These are phyloP conservation scores for Oxyura jamaicensis DNA, from an alignment of 2,113 vertebrate species.

Conservation along the genomic window DNA sequence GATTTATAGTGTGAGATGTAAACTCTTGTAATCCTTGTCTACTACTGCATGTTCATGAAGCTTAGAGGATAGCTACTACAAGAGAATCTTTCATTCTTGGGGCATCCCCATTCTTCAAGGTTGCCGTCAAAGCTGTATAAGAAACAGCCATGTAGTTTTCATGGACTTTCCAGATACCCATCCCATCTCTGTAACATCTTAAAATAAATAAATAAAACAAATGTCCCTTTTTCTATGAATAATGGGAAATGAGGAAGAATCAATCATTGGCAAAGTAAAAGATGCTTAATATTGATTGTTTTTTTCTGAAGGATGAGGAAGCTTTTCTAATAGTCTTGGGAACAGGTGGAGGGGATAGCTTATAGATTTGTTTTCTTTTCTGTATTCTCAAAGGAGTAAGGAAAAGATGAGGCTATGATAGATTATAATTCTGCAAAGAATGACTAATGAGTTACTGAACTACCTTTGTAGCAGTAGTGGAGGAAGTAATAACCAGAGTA, in stretches of 20 bases:
- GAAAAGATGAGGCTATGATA: slow-evolving; percentile 41
- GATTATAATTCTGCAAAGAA: slow-evolving; percentile 41
- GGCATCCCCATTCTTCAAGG: background rate
- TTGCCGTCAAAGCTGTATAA: background rate
- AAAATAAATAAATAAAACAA: background rate
- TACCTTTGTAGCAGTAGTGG: background rate
- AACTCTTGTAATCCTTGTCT: background rate
- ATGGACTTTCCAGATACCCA: background rate
- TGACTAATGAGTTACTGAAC: slow-evolving; percentile 46
- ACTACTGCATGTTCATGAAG: rapidly evolving
- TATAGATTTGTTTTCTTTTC: slow-evolving; percentile 29
- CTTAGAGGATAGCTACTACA: background rate
- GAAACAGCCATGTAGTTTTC: background rate
- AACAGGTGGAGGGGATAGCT: background rate
- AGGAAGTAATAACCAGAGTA: background rate
- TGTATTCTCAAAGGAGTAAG: background rate
- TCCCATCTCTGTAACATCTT: background rate
- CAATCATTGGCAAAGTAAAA: slow-evolving; percentile 37
- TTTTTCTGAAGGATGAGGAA: background rate
- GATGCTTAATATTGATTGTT: slow-evolving; percentile 8
- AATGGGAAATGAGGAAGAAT: slow-evolving; percentile 8
- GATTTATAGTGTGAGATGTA: background rate
- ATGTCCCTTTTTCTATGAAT: background rate
- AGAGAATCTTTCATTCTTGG: background rate
- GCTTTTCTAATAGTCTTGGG: background rate